Evolutionary conservation across 2,888 invertebrate species (phyloP), one percentile per base, ranked within the genome.

Genomic region (Craniophora ligustri): DNA sequence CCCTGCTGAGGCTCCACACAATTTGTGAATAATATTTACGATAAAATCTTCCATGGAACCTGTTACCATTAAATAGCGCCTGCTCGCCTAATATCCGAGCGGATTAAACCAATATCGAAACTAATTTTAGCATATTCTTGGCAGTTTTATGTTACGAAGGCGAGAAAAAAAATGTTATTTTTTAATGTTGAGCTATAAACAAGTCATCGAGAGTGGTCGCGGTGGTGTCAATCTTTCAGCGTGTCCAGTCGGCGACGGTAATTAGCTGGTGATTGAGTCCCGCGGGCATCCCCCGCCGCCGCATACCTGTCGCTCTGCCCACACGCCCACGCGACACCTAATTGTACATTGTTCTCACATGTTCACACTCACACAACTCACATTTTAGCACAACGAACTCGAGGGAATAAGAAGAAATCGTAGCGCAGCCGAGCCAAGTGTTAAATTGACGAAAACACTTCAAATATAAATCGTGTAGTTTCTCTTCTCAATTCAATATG

Each of bases 21-120:
- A 91, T 87, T 91, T 89, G 88, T 87, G 79, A 85, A 86, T 86
- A 86, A 91, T 91, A 91, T 92, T 91, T 91, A 91, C 87, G 89
- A 91, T 85, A 87, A 89, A 84, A 84, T 88, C 86, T 85, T 86
- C 81, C 84, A 75, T 80, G 69, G 79, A 84, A 87, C 88, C 86
- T 79, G 85, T 78, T 83, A 77, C 81, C 85, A 84, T 89, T 86
- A 85, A 85, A 85, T 83, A 81, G 80, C 79, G 72, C 66, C 71
- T 72, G 74, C 70, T 76, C 66, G 79, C 79, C 84, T 86, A 86
- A 86, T 80, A 82, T 79, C 76, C 60, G 51, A 78, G 49, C 62
- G 75, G 71, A 81, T 82, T 85, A 79, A 82, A 81, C 81, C 79
- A 79, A 87, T 84, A 82, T 76, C 72, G 79, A 68, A 79, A 82